A percentile compares a stretch with the other conserved stretches of the same genome.
Evolutionary conservation across 2,888 invertebrate species (phyloP).

Genomic region (Microctonus brassicae): DNA sequence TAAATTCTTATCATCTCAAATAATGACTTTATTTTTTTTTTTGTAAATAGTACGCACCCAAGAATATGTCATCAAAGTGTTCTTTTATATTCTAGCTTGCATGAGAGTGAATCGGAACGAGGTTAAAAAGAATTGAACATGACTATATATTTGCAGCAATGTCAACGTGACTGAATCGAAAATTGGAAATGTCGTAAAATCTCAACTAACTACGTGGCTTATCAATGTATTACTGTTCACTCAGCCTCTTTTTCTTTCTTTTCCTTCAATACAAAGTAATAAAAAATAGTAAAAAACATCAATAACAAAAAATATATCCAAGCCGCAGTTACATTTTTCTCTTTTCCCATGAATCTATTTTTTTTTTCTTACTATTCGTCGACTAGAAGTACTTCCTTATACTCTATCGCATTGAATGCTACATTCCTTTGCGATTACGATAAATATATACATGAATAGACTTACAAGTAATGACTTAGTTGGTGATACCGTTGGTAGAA

Average conservation of each 20-base stretch:
- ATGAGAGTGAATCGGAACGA: constrained; percentile 1
- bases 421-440: constrained; percentile 13
- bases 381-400: background rate
- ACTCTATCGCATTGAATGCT: background rate
- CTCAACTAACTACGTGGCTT: background rate
- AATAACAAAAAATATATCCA: background rate
- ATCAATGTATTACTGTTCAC: background rate
- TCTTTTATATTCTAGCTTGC: background rate
- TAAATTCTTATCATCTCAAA: background rate
- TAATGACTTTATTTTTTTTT: constrained; percentile 14
- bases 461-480: background rate
- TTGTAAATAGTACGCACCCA: background rate
- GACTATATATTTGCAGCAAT: background rate
- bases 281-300: background rate
- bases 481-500: background rate
- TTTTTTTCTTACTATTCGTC: background rate
- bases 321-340: background rate
- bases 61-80: background rate
- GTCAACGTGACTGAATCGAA: background rate
- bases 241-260: background rate
- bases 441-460: constrained; percentile 1
- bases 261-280: background rate
- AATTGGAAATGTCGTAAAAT: background rate
- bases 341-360: background rate
- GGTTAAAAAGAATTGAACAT: background rate